Evolutionary conservation across 2,113 vertebrate species (phyloP), one percentile per base, ranked within the genome.

Genomic region (Carollia perspicillata): DNA sequence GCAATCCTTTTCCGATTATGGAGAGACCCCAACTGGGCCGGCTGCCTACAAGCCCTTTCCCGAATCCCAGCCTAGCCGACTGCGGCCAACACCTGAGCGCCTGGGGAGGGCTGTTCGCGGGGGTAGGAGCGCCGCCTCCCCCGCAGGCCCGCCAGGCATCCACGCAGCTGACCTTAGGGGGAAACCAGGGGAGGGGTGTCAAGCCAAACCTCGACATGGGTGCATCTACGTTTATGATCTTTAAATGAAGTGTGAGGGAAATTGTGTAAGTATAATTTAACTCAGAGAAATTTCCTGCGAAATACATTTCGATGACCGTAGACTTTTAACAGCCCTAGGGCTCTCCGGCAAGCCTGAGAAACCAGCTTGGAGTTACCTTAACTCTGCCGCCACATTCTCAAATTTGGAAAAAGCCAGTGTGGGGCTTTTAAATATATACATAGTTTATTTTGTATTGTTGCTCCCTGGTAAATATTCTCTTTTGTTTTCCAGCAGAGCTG

Each of bases 161-260:
- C 97, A 96, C 89, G 87, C 63, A 89, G 95, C 97, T 83, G 85
- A 81, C 94, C 5, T 13, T 37, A 58, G 47, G 30, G 97, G 96
- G 93, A 97, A 92, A 30, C 5, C 0, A 3, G 18, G 9, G 22
- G 7, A 3, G 4, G 1, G 2, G 16, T 84, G 97, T 98, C 97
- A 98, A 97, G 97, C 97, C 97, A 98, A 97, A 98, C 96, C 97
- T 96, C 94, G 90, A 95, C 97, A 79, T n/a, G 94, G 97, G 98
- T 97, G 97, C 95, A 60, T 97, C 90, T 97, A 86, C 40, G 12
- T 44, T 84, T 60, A 87, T 78, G 92, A 96, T 97, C 95, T 97
- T 96, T 97, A 98, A 92, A 94, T 68, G 96, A 98, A 93, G 92
- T 95, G 55, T 88, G 33, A 96, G 93, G 71, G 93, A 96, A 97